These are phyloP conservation scores for Gymnothorax javanicus DNA, from an alignment of 2,797 vertebrate genomes.

Conservation along the genomic window DNA sequence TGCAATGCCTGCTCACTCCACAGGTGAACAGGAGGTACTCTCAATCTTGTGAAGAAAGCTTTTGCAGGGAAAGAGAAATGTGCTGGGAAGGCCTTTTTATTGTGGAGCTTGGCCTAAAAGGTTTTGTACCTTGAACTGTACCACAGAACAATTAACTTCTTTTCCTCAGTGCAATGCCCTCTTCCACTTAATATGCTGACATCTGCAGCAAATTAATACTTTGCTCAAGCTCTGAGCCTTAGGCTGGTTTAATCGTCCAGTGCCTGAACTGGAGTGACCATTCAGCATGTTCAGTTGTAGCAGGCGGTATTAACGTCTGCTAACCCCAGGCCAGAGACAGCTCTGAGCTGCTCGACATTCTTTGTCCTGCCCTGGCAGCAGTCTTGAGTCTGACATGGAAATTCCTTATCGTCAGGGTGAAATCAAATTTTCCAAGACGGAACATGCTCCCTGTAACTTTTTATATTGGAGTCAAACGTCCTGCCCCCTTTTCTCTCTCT, in stretches of 20 bases:
- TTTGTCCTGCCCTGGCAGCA: slow-evolving; percentile 35
- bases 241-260: background rate
- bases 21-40: background rate
- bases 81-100: background rate
- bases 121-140: background rate
- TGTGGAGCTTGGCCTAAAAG: background rate
- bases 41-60: background rate
- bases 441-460: background rate
- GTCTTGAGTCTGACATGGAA: slow-evolving; percentile 41
- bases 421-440: slow-evolving; percentile 38
- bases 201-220: background rate
- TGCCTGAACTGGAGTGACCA: background rate
- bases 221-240: background rate
- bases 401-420: slow-evolving; percentile 34
- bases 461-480: slow-evolving; percentile 16
- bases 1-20: background rate
- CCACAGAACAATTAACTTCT: background rate
- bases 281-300: background rate
- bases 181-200: background rate
- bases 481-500: background rate
- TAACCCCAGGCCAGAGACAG: background rate
- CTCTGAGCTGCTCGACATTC: slow-evolving; percentile 28
- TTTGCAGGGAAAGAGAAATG: background rate
- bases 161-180: background rate
- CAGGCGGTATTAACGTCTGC: background rate